Evolutionary conservation across 2,113 vertebrate genomes (phyloP).

Genomic region (Anoplopoma fimbria): DNA sequence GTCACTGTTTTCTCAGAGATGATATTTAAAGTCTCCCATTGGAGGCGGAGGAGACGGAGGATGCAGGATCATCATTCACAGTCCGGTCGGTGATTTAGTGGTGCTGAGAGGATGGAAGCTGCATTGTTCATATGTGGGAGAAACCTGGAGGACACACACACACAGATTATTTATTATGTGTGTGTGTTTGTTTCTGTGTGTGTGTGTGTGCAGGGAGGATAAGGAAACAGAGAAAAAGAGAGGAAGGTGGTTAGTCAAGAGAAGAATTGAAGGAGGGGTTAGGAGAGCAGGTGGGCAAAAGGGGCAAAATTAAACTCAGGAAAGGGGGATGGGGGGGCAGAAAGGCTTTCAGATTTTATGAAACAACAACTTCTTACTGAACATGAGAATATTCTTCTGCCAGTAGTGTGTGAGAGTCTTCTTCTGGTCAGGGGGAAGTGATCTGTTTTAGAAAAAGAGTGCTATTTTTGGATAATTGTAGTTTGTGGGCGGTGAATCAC

Average conservation of each 20-base stretch:
- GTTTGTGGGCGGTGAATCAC: neutral
- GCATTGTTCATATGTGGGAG: slow-evolving; percentile 55
- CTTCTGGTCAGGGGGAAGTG: slow-evolving; percentile 6
- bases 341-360: slow-evolving; percentile 12
- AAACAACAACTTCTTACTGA: slow-evolving; percentile 26
- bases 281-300: neutral
- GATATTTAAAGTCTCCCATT: slow-evolving; percentile 29
- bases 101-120: slow-evolving; percentile 26
- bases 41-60: slow-evolving; percentile 40
- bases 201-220: neutral
- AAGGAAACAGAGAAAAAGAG: slow-evolving; percentile 43
- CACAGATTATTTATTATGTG: slow-evolving; percentile 33
- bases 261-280: slow-evolving; percentile 40
- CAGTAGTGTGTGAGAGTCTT: neutral
- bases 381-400: slow-evolving; percentile 11
- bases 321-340: slow-evolving; percentile 10
- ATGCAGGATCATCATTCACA: slow-evolving; percentile 41
- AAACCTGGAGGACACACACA: slow-evolving; percentile 15
- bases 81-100: slow-evolving; percentile 51
- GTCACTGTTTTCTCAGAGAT: slow-evolving; percentile 12
- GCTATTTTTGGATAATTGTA: neutral
- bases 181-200: neutral
- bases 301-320: slow-evolving; percentile 3
- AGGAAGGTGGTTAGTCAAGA: slow-evolving; percentile 43
- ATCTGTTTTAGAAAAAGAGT: neutral